phyloP scores from a whole-genome alignment of 2,113 vertebrate genomes.

The Glaucomys volans region DNA sequence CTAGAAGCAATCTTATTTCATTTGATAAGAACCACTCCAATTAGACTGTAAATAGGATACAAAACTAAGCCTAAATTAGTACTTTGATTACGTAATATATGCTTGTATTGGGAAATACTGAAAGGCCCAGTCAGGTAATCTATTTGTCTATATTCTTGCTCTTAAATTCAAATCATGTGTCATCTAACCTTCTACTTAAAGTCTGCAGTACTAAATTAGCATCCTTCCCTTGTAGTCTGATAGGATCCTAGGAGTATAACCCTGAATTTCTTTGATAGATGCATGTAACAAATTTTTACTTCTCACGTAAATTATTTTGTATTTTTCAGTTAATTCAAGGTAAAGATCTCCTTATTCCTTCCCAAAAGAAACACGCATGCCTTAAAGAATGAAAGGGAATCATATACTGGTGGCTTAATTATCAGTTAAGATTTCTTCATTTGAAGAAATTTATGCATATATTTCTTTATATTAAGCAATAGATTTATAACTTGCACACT shows the following conservation, averaged over 20 bases:
- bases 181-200: neutral
- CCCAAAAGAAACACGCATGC: neutral
- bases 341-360: neutral
- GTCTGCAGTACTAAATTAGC: neutral
- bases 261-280: neutral
- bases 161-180: neutral
- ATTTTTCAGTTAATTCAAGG: neutral
- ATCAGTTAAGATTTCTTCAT: neutral
- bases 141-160: neutral
- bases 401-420: neutral
- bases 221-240: neutral
- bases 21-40: neutral
- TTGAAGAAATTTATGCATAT: neutral
- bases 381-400: neutral
- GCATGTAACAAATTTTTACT: neutral
- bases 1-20: neutral
- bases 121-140: neutral
- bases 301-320: neutral
- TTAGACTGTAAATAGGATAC: neutral
- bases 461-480: neutral
- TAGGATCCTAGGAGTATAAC: neutral
- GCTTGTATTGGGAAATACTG: neutral
- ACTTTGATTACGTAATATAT: neutral
- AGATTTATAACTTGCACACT: neutral
- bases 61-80: neutral